These are phyloP conservation scores for Eriocheir sinensis DNA, from an alignment of 1,140 invertebrate species.

Conservation along the genomic window DNA sequence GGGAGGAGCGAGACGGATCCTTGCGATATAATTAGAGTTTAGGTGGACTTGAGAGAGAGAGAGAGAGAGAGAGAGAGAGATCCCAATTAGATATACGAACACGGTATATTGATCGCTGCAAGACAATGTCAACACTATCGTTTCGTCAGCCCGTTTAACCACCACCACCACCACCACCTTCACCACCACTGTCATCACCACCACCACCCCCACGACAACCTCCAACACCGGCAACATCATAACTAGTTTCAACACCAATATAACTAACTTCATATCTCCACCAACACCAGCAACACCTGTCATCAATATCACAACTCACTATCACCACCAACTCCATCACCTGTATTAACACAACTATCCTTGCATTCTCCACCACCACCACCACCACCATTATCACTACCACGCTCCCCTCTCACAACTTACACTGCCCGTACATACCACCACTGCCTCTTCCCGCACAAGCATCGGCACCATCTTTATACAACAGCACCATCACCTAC, in stretches of 20 bases:
- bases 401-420: no score
- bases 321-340: no score
- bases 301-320: no score
- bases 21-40: not conserved
- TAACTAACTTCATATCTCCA: no score
- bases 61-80: slow-evolving; percentile 2
- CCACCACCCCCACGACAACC: not conserved
- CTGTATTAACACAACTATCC: not conserved
- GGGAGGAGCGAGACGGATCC: not conserved
- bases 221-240: not conserved
- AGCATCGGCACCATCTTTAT: no score
- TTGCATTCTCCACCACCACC: no score
- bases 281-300: no score
- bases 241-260: no score
- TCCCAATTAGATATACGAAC: slow-evolving; percentile 16
- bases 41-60: not conserved
- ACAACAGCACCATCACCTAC: no score
- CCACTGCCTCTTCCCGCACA: no score
- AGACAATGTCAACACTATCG: not conserved
- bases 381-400: not conserved
- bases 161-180: not conserved
- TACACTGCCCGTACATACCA: no score
- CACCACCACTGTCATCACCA: not conserved
- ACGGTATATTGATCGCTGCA: slow-evolving; percentile 14
- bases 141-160: not conserved